A percentile compares a stretch with the other conserved stretches of the same genome.
Conservation (phyloP, 1,140 invertebrate genomes). For the Bombus cullumanus region DNA sequence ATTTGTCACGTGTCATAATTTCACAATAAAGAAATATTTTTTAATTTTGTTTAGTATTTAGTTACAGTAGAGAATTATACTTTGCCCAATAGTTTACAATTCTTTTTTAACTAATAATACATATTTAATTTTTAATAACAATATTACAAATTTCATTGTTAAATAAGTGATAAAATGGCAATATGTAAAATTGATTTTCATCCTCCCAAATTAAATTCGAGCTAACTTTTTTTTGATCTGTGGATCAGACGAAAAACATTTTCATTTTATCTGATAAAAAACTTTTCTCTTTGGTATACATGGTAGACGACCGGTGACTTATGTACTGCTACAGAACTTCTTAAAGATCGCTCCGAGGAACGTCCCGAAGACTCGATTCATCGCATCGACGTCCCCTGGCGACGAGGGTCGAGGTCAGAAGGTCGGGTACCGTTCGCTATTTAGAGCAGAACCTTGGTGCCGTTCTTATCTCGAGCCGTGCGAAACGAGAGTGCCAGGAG, state of each 20-base stretch:
- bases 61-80: too few species aligned
- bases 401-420: slow-evolving; percentile 55
- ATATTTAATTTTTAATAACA: too few species aligned
- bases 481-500: slow-evolving; percentile 25
- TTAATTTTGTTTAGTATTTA: too few species aligned
- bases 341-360: background rate
- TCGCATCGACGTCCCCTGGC: slow-evolving; percentile 11
- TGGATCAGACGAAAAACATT: background rate
- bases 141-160: too few species aligned
- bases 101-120: too few species aligned
- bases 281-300: background rate
- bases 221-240: background rate
- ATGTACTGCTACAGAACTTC: background rate
- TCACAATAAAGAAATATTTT: too few species aligned
- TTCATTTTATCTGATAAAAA: background rate
- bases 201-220: background rate
- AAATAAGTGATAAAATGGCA: too few species aligned
- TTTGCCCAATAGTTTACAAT: too few species aligned
- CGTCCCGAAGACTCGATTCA: slow-evolving; percentile 35
- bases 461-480: slow-evolving; percentile 62
- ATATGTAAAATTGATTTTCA: too few species aligned
- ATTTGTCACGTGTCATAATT: too few species aligned
- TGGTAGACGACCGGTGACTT: background rate
- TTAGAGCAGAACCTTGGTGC: slow-evolving; percentile 61
- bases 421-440: slow-evolving; percentile 55